Conservation (phyloP, 1,140 invertebrate species). For the Polypedilum pembai region DNA sequence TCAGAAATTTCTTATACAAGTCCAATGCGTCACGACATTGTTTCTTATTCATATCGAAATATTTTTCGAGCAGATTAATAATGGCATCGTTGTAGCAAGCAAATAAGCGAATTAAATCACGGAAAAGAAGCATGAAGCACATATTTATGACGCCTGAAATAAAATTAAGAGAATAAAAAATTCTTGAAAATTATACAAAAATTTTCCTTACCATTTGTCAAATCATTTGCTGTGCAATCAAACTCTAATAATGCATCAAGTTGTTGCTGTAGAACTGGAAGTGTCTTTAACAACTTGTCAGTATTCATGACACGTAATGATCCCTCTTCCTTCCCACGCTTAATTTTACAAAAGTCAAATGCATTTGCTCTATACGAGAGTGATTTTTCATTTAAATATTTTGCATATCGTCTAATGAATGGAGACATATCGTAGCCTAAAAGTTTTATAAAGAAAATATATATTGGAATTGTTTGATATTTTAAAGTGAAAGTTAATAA, state of each 20-base stretch:
- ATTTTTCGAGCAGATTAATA: constrained; percentile 98
- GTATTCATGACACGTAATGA: constrained; percentile 93
- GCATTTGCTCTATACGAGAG: constrained; percentile 95
- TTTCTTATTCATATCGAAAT: constrained; percentile 99
- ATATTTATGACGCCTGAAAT: constrained; percentile 79
- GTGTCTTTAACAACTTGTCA: constrained; percentile 93
- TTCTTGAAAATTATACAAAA: no score
- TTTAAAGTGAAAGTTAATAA: not conserved
- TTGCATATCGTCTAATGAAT: constrained; percentile 95
- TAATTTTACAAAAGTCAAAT: constrained; percentile 99
- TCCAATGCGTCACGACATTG: constrained; percentile 95
- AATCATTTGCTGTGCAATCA: constrained; percentile 93
- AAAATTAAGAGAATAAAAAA: not conserved
- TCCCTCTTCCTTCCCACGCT: constrained; percentile 96
- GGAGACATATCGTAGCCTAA: constrained; percentile 99
- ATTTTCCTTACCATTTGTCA: constrained; percentile 72
- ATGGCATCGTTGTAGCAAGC: constrained; percentile 99
- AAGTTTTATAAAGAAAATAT: constrained; percentile 33
- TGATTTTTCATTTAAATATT: constrained; percentile 98
- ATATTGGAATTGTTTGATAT: not conserved
- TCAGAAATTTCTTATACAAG: constrained; percentile 98
- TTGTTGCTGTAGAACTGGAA: constrained; percentile 92
- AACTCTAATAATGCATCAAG: constrained; percentile 94
- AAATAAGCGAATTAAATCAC: constrained; percentile 97
- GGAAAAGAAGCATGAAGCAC: constrained; percentile 96